These are phyloP conservation scores for Stictonetta naevosa DNA, from an alignment of 2,113 vertebrate genomes.

Conservation along the genomic window DNA sequence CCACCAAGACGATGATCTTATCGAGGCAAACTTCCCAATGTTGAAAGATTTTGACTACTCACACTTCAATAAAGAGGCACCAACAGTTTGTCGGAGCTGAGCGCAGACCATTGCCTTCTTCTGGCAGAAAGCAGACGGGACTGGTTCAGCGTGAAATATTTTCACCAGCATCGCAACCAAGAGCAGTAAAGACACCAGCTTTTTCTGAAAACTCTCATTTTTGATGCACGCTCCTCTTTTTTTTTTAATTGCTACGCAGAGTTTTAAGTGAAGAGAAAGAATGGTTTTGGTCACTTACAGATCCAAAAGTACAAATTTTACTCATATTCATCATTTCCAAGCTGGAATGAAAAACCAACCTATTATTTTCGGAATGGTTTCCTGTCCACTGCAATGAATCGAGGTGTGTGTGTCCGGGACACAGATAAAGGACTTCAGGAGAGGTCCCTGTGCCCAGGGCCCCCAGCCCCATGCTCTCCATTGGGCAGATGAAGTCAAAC, in stretches of 20 bases:
- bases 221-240: background rate
- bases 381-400: background rate
- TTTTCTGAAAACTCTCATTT: background rate
- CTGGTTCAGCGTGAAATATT: slow-evolving; percentile 13
- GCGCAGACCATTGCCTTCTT: background rate
- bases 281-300: background rate
- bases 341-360: background rate
- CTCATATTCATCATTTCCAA: background rate
- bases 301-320: background rate
- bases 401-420: background rate
- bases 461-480: background rate
- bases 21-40: background rate
- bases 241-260: background rate
- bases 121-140: background rate
- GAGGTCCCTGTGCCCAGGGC: background rate
- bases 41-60: background rate
- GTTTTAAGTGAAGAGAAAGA: background rate
- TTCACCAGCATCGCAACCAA: background rate
- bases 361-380: background rate
- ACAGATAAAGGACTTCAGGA: background rate
- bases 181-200: background rate
- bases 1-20: background rate
- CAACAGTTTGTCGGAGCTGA: slow-evolving; percentile 20
- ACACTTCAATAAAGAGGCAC: slow-evolving; percentile 3
- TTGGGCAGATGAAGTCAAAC: background rate